Conservation (phyloP, 35 echinoderm and acorn worm genomes). For the Eucidaris tribuloides region DNA sequence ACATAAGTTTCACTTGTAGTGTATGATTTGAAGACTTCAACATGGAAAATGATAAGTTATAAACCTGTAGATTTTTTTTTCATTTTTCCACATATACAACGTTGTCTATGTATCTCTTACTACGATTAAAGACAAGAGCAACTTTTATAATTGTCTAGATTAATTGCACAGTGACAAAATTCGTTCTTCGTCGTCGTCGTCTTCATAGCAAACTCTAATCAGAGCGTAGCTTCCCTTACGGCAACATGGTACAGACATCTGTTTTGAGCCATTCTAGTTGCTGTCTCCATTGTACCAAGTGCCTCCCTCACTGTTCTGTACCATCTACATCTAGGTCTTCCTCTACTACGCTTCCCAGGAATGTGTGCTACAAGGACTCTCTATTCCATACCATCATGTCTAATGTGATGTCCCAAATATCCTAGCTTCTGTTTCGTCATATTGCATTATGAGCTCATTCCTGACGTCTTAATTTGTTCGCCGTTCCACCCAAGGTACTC, state of each 20-base stretch:
- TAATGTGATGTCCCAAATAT: neutral
- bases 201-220: neutral
- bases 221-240: neutral
- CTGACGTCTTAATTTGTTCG: neutral
- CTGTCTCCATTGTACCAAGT: neutral
- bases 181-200: too few species aligned
- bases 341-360: neutral
- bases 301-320: neutral
- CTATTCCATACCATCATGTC: neutral
- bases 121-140: too few species aligned
- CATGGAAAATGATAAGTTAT: too few species aligned
- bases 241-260: neutral
- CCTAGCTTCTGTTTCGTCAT: neutral
- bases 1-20: too few species aligned
- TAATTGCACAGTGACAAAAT: too few species aligned
- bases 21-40: too few species aligned
- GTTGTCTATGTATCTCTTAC: too few species aligned
- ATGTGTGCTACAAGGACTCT: neutral
- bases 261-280: neutral
- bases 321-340: neutral
- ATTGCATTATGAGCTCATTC: neutral
- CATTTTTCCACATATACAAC: too few species aligned
- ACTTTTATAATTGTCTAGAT: too few species aligned
- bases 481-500: neutral
- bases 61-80: too few species aligned